Conservation (phyloP, 2,113 vertebrate genomes). For the Ceyx cyanopectus region DNA sequence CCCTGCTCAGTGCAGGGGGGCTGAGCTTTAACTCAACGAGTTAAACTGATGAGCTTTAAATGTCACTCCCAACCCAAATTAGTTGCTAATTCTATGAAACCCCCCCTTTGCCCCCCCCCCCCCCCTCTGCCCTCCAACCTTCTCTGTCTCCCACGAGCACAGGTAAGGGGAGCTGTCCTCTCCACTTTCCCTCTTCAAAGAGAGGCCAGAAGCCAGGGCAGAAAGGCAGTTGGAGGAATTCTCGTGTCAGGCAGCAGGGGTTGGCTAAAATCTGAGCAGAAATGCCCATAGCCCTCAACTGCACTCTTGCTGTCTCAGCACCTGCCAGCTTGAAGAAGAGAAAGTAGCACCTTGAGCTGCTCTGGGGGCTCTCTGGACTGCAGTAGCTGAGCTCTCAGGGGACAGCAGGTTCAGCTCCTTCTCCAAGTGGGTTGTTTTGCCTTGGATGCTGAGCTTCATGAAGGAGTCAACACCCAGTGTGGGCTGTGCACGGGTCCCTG, state of each 20-base stretch:
- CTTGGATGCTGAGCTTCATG: neutral
- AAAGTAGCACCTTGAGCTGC: neutral
- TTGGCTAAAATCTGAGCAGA: neutral
- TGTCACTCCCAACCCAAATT: neutral
- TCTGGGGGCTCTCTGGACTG: neutral
- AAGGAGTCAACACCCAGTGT: neutral
- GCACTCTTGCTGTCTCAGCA: neutral
- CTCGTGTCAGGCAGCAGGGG: fast-evolving
- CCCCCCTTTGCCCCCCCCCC: too few species aligned
- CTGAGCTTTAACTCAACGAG: too few species aligned
- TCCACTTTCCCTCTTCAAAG: neutral
- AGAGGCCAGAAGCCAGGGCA: neutral
- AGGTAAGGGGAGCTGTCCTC: neutral
- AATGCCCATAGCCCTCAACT: neutral
- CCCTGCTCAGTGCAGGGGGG: neutral
- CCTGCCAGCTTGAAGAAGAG: neutral
- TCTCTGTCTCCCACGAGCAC: neutral
- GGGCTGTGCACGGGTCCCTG: neutral
- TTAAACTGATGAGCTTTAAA: neutral
- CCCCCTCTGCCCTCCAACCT: neutral
- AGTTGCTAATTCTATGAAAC: neutral
- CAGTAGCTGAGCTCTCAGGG: neutral
- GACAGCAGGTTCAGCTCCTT: neutral
- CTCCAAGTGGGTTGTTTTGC: neutral
- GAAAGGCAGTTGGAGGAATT: neutral